phyloP scores from a whole-genome alignment of 2,797 vertebrate species.

The Phataginus tetradactyla region DNA sequence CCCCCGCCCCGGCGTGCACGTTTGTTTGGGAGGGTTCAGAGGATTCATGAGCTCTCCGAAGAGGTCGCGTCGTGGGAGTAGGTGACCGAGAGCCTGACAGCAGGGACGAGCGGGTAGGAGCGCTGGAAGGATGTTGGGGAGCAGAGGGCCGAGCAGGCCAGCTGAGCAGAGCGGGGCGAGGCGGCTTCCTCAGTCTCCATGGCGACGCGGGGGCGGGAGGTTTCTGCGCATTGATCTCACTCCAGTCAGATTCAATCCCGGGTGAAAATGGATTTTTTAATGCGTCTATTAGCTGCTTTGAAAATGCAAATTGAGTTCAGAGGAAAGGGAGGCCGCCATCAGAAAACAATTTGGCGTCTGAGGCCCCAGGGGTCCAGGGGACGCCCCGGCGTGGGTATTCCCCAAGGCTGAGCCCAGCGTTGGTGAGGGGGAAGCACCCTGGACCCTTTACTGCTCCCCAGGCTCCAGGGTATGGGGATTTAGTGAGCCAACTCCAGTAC shows the following conservation, averaged over 20 bases:
- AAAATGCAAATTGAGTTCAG: slow-evolving; percentile 89
- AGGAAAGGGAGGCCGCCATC: slow-evolving; percentile 79
- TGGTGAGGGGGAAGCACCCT: neutral
- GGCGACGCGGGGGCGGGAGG: slow-evolving; percentile 45
- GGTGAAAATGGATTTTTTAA: slow-evolving; percentile 90
- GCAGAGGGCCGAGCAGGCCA: neutral
- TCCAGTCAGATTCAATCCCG: slow-evolving; percentile 87
- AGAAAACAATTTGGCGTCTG: slow-evolving; percentile 84
- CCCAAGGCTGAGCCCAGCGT: neutral
- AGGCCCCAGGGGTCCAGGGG: slow-evolving; percentile 17
- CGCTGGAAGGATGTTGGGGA: neutral
- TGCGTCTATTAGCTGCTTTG: slow-evolving; percentile 89
- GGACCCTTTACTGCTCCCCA: neutral
- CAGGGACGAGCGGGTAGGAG: accelerated
- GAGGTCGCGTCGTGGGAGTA: accelerated
- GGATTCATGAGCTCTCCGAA: neutral
- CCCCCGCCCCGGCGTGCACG: neutral
- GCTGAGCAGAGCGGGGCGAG: neutral
- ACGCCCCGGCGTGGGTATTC: neutral
- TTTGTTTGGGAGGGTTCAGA: neutral
- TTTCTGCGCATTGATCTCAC: slow-evolving; percentile 83
- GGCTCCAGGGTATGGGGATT: accelerated
- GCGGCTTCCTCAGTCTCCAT: slow-evolving; percentile 78
- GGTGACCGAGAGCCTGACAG: neutral
- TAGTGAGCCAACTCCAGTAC: no score